Evolutionary conservation across 1,140 invertebrate genomes (phyloP), one percentile per base, ranked within the genome.

Genomic region (Sesamia nonagrioides): DNA sequence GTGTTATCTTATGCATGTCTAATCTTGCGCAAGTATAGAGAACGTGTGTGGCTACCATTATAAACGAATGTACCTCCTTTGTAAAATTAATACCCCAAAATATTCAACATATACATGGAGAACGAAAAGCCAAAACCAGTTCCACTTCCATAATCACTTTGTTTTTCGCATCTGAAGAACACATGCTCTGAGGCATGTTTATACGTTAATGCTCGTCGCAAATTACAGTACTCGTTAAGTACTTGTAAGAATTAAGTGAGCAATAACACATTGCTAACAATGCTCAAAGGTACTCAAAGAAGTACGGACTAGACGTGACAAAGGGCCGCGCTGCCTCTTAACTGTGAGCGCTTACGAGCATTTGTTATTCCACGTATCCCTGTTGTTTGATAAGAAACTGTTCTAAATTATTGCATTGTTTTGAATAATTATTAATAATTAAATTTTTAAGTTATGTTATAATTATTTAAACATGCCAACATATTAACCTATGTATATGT

Each of bases 201-300:
- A 45, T 63, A 63, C 58, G 58, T n/a, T 50, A 60, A 78, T 73
- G 54, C 56, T 78, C 66, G 33, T 77, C 27, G 54, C 66, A 78
- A 78, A 78, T 78, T 78, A 61, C 76, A 58, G 66, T 68, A 71
- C 54, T 75, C 75, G 73, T 77, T 79, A 77, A 77, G 50, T 18
- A 68, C 68, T 83, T 60, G 75, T 84, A 79, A 78, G 77, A 82
- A 79, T 82, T 80, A 84, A 81, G 77, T 84, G 77, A 61, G 74
- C 77, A 84, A 81, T 82, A 84, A 84, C 77, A 82, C 77, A 79
- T 82, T 52, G 63, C 77, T 81, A 84, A 84, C 74, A 79, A 84
- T 78, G 48, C 72, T 80, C 58, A 9, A n/a, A n/a, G n/a, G 45
- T 48, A 74, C 72, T 76, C 21, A 50, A 35, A 60, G 78, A 15